Percentiles rank a stretch among this genome's conserved stretches.
Evolutionary conservation across 2,113 vertebrate species (phyloP).

Genomic region (Rallus limicola): DNA sequence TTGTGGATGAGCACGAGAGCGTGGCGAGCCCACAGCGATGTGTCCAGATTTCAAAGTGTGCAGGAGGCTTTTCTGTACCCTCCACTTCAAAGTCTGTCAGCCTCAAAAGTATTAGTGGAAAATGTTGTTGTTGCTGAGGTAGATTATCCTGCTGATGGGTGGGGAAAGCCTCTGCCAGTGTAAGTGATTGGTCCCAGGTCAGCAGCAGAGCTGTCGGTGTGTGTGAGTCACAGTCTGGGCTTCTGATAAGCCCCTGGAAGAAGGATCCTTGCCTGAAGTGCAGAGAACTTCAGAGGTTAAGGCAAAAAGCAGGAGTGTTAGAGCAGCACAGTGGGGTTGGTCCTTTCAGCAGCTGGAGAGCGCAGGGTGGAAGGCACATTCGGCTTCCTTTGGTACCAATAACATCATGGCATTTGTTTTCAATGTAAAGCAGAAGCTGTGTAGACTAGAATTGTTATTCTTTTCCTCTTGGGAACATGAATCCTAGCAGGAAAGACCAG

Average conservation of each 20-base stretch:
- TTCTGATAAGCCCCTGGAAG: not conserved
- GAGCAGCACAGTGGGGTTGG: not conserved
- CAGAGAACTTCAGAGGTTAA: not conserved
- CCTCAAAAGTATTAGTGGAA: not conserved
- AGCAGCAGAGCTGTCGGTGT: not conserved
- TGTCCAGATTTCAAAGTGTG: accelerated
- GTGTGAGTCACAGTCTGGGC: not conserved
- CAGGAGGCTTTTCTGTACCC: accelerated
- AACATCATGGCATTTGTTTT: not conserved
- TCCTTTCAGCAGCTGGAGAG: not conserved
- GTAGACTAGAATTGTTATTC: not conserved
- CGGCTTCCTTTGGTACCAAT: not conserved
- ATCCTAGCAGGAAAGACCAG: slow-evolving; percentile 6
- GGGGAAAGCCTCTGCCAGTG: not conserved
- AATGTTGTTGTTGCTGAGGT: not conserved
- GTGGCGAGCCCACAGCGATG: not conserved
- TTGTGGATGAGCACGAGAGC: accelerated
- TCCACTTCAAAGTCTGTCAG: not conserved
- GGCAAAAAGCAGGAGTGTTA: not conserved
- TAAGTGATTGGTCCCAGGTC: not conserved
- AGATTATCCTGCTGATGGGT: not conserved
- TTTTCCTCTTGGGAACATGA: not conserved
- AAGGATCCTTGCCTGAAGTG: not conserved
- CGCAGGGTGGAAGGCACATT: accelerated
- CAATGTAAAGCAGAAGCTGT: not conserved